phyloP scores from a whole-genome alignment of 2,888 invertebrate genomes.

The Priocnemis perturbator region DNA sequence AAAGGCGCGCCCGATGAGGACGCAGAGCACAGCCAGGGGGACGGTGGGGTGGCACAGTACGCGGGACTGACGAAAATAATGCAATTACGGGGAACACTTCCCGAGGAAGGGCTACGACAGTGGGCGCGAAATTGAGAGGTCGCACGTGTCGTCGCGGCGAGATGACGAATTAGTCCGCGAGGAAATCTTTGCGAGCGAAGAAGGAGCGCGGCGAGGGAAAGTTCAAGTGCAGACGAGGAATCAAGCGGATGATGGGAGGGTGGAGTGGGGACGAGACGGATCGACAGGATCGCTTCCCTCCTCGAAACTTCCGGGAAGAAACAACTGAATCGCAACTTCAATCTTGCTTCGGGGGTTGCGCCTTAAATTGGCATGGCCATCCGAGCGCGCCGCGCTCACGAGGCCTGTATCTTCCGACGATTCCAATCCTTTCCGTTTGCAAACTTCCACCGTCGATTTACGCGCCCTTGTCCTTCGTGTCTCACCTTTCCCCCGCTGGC shows the following conservation, averaged over 20 bases:
- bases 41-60: no score
- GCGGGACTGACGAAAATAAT: no score
- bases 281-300: not conserved
- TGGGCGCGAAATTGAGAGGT: constrained; percentile 2
- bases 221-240: not conserved
- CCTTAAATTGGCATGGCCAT: constrained; percentile 1
- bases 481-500: no score
- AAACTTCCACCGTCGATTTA: no score
- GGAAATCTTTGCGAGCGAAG: constrained; percentile 4
- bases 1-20: no score
- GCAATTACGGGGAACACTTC: not conserved
- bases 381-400: not conserved
- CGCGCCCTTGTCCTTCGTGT: no score
- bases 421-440: no score
- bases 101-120: not conserved
- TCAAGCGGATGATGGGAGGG: not conserved
- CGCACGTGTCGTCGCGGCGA: not conserved
- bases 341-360: not conserved
- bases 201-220: not conserved
- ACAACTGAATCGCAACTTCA: not conserved
- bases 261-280: not conserved
- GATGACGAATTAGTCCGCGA: constrained; percentile 5
- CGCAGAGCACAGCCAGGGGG: no score
- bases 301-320: not conserved
- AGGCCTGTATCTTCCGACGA: not conserved